Conservation (phyloP, 2,888 invertebrate species). For the Napeogenes inachia region DNA sequence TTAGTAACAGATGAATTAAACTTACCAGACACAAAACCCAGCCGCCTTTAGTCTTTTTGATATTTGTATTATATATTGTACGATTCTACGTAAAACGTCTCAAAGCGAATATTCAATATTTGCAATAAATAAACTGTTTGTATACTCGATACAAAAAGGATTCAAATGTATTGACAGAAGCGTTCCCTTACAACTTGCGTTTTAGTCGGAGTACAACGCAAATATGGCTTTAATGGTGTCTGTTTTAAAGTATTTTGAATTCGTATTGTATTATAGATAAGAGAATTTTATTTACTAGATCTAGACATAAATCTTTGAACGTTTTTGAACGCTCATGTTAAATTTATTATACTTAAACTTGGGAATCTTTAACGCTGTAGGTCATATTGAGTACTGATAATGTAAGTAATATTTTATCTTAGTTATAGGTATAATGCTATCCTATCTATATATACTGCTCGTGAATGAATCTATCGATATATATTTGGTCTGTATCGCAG, state of each 20-base stretch:
- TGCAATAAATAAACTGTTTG: constrained; percentile 15
- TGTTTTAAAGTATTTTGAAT: neutral
- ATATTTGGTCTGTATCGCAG: neutral
- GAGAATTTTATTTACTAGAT: neutral
- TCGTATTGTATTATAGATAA: no score
- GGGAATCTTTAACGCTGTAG: neutral
- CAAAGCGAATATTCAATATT: constrained; percentile 8
- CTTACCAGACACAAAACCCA: no score
- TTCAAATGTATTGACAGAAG: constrained; percentile 19
- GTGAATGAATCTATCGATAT: neutral
- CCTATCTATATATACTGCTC: neutral
- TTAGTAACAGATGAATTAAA: no score
- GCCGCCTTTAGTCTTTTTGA: no score
- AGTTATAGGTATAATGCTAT: neutral
- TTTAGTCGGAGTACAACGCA: constrained; percentile 24
- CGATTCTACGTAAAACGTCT: neutral
- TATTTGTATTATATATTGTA: neutral
- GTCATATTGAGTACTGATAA: neutral
- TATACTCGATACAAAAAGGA: constrained; percentile 20
- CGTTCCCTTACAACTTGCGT: constrained; percentile 24
- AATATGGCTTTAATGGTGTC: constrained; percentile 25
- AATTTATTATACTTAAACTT: neutral
- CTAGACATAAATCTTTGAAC: neutral
- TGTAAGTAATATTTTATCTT: neutral
- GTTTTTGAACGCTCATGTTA: neutral